Percentiles rank a stretch among this genome's conserved stretches.
These are phyloP conservation scores for Charanyca ferruginea DNA, from an alignment of 2,888 invertebrate species.

Conservation along the genomic window DNA sequence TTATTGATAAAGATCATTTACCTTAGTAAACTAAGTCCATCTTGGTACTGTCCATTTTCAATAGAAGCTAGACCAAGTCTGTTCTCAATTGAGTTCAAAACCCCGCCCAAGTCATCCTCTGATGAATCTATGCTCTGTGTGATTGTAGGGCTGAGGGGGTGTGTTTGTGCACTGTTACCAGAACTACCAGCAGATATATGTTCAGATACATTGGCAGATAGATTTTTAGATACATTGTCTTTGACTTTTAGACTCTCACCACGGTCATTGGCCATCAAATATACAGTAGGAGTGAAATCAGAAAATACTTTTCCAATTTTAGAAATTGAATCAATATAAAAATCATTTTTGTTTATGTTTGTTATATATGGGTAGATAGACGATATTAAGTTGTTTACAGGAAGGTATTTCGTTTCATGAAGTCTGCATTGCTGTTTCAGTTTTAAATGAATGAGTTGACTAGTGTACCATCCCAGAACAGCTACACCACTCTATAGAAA, in stretches of 20 bases:
- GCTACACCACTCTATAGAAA: conserved; percentile 91
- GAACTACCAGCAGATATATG: conserved; percentile 24
- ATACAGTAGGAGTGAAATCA: conserved; percentile 77
- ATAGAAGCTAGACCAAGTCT: conserved; percentile 91
- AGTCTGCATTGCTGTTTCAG: conserved; percentile 73
- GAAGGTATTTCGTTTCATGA: conserved; percentile 65
- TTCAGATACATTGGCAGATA: conserved; percentile 6
- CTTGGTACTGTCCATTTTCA: conserved; percentile 89
- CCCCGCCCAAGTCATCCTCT: conserved; percentile 86
- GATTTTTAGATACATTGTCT: conserved; percentile 15
- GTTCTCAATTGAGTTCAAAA: conserved; percentile 92
- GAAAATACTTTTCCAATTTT: conserved; percentile 75
- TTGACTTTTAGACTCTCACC: conserved; percentile 55
- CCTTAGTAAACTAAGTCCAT: conserved; percentile 91
- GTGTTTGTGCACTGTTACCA: conserved; percentile 52
- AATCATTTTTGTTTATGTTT: conserved; percentile 71
- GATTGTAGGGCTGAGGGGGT: conserved; percentile 27
- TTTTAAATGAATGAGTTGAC: conserved; percentile 89
- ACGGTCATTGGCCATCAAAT: conserved; percentile 84
- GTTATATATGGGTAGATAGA: conserved; percentile 74
- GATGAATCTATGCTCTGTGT: conserved; percentile 70
- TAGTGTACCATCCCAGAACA: conserved; percentile 92
- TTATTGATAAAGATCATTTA: conserved; percentile 51
- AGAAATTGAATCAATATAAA: conserved; percentile 67
- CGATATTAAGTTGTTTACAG: conserved; percentile 71